Evolutionary conservation across 2,888 invertebrate genomes (phyloP), one percentile per base, ranked within the genome.

Genomic region (Cataglyphis altisquamis): DNA sequence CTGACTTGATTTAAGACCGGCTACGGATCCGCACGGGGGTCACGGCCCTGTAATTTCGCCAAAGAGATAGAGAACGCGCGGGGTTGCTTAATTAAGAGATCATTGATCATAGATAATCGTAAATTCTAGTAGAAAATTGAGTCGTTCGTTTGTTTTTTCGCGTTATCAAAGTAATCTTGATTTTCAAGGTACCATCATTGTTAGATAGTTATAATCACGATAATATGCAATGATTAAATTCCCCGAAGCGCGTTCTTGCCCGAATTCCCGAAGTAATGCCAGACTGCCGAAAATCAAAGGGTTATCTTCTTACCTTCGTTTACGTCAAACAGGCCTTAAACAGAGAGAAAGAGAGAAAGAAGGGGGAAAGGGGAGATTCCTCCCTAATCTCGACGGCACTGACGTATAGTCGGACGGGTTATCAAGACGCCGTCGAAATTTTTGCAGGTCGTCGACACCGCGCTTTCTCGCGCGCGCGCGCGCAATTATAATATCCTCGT

Each of bases 241-340:
- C 80, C 36, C 48, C 67, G 41, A 57, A 4, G 36, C 70, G 72
- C 78, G 84, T 88, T 90, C 82, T 89, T 88, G 81, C 68, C 66
- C 81, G 89, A 73, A 90, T 91, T 89, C 89, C 77, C 29, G 45
- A 87, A 85, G 82, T 88, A 89, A 88, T 90, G 78, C 80, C 67
- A 74, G 83, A 68, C 88, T 83, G 73, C 73, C n/a, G 86, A 82
- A 91, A 91, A 91, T 90, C 90, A 90, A 82, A 86, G 90, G 52
- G 89, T 88, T 90, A 67, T 60, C 73, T 60, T 21, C 45, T 82
- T 64, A 32, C 84, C 84, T 83, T 86, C 85, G 85, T 90, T 90
- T 82, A 86, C 68, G 63, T 82, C 60, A 74, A 82, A 52, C 75
- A 72, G 66, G 29, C 32, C 83, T 85, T 81, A 78, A 87, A 81